Evolutionary conservation across 2,797 vertebrate species (phyloP), one percentile per base, ranked within the genome.

Genomic region (Diglossa cyanea): DNA sequence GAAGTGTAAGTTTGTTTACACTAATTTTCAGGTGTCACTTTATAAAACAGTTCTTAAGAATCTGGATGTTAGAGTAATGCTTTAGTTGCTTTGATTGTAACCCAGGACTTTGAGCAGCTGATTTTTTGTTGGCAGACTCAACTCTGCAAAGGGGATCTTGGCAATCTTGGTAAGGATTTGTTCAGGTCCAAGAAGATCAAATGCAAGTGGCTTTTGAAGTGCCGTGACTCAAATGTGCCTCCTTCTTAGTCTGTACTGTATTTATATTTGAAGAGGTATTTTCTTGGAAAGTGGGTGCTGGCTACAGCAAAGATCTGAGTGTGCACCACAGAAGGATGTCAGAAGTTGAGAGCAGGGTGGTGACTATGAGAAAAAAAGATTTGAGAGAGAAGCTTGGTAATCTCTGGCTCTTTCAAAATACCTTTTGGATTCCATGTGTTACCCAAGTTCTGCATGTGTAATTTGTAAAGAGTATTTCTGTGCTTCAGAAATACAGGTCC

Each of bases 1-100:
- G 67, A 99, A 99, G 96, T 99, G 99, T 99, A 98, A 98, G 99
- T 98, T 83, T 86, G 8, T 54, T 85, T 85, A 83, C 51, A 51
- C 17, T 84, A 7, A 57, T 84, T 60, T 74, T 83, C 53, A 88
- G 61, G n/a, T 90, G 53, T 75, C 4, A 16, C 65, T 88, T 94
- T 54, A 54, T 55, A 51, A 67, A 63, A 15, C 13, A 28, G 8
- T 54, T 60, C 42, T 54, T 68, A 61, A 77, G 58, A 40, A 63
- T 68, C 24, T 63, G 24, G 35, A 23, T 61, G 54, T 90, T 89
- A 75, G 33, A 79, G 31, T 89, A 67, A 63, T 25, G 26, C 26
- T 83, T 61, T 54, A 37, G 17, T 82, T 87, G n/a, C 73, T 93
- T 91, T 82, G 58, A 57, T 57, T 53, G 28, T 68, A 87, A 57